phyloP scores from a whole-genome alignment of 2,797 vertebrate species.

The Pipistrellus kuhlii region DNA sequence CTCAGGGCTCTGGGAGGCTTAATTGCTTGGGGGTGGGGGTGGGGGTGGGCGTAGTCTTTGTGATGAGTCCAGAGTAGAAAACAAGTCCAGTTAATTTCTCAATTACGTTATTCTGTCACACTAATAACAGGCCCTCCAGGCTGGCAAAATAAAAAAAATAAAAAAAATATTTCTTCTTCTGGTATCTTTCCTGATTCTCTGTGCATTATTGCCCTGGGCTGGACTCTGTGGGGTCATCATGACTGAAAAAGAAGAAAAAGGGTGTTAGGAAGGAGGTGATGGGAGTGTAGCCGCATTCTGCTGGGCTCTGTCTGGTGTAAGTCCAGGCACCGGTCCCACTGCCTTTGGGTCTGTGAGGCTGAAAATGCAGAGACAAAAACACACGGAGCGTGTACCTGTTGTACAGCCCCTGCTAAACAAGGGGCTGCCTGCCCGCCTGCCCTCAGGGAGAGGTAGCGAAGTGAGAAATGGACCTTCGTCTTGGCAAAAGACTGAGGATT shows the following conservation, averaged over 20 bases:
- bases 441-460: neutral
- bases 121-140: neutral
- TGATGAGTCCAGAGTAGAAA: neutral
- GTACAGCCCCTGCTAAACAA: neutral
- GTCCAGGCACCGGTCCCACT: neutral
- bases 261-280: neutral
- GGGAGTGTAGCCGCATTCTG: neutral
- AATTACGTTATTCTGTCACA: neutral
- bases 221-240: neutral
- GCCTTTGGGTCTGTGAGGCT: neutral
- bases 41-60: neutral
- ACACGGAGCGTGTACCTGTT: neutral
- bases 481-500: conserved; percentile 36
- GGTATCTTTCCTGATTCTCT: neutral
- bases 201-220: neutral
- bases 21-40: neutral
- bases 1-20: conserved; percentile 15
- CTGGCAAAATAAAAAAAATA: neutral
- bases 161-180: conserved; percentile 42
- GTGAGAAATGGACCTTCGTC: conserved; percentile 18
- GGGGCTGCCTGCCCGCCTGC: neutral
- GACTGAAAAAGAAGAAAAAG: conserved; percentile 8
- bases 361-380: neutral
- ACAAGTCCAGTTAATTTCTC: neutral
- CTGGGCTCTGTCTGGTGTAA: neutral